Conservation (phyloP, 2,888 invertebrate species). For the Nymphalis polychloros region DNA sequence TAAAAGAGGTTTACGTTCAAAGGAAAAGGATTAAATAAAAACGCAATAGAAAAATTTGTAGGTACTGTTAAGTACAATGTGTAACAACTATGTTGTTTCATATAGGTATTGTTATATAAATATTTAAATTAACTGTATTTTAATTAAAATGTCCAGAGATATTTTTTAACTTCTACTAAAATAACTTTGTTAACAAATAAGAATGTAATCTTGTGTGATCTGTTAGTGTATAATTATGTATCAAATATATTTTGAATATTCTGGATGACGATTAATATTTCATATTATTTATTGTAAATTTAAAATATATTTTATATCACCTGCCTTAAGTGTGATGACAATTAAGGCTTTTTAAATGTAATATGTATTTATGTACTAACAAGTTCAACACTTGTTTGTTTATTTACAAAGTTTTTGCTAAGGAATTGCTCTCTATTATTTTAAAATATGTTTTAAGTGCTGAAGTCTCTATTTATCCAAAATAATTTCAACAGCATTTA, state of each 20-base stretch:
- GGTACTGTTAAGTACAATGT: conserved; percentile 73
- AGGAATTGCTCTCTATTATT: conserved; percentile 22
- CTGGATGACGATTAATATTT: conserved; percentile 28
- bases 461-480: background rate
- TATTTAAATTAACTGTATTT: conserved; percentile 31
- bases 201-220: conserved; percentile 24
- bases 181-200: conserved; percentile 28
- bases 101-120: conserved; percentile 37
- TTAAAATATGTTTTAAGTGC: conserved; percentile 6
- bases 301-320: conserved; percentile 33
- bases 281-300: conserved; percentile 30
- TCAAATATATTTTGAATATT: conserved; percentile 23
- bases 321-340: conserved; percentile 27
- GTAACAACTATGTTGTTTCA: conserved; percentile 79
- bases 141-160: conserved; percentile 33
- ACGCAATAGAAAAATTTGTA: conserved; percentile 53
- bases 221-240: conserved; percentile 23
- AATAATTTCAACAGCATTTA: conserved; percentile 15
- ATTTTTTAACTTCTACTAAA: conserved; percentile 32
- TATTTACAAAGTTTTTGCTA: background rate
- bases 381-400: conserved; percentile 13
- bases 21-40: conserved; percentile 37
- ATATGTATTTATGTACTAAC: conserved; percentile 6
- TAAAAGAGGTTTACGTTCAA: conserved; percentile 48
- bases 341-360: conserved; percentile 13